Evolutionary conservation across 2,797 vertebrate genomes (phyloP), one percentile per base, ranked within the genome.

Genomic region (Poecilia wingei): DNA sequence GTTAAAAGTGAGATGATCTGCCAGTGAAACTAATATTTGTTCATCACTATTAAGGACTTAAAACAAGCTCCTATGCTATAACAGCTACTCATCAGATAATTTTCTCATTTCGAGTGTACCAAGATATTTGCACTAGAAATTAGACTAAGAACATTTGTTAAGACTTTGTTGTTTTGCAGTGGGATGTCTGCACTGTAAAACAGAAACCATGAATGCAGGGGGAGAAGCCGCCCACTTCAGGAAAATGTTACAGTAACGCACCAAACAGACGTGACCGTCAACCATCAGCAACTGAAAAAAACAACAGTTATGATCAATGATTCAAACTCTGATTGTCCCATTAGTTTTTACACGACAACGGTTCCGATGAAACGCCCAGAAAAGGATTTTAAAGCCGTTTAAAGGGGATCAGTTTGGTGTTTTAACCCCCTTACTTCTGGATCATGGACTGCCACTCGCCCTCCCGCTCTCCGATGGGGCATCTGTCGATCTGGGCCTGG

Each of bases 371-470:
- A 57, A 57, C 9, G 1, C 28, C 10, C n/a, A 28, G n/a, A 57
- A 12, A 14, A 25, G 22, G 8, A 51, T 20, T 7, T 22, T 51
- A 20, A 51, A 51, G 6, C 47, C 0, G 39, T 74, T 77, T 74
- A n/a, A 45, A 46, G 6, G 2, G n/a, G 28, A 75, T 28, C 4
- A 20, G 20, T 22, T 72, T 25, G 9, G 28, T 0, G 73, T 57
- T 57, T 16, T 7, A 41, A 66, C n/a, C 72, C 36, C 57, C 97
- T 96, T 94, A 99, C 98, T 98, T 99, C 95, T 99, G 98, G 89
- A 99, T 97, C 97, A 98, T 98, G 79, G 97, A 97, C 91, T 99
- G 98, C 98, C 98, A 99, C 94, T 98, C 98, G 87, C 98, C 98
- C 92, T 98, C 97, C 28, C 96, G 96, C 93, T 98, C 98, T 76